Evolutionary conservation across 2,113 vertebrate genomes (phyloP), one percentile per base, ranked within the genome.

Genomic region (Martes martes): DNA sequence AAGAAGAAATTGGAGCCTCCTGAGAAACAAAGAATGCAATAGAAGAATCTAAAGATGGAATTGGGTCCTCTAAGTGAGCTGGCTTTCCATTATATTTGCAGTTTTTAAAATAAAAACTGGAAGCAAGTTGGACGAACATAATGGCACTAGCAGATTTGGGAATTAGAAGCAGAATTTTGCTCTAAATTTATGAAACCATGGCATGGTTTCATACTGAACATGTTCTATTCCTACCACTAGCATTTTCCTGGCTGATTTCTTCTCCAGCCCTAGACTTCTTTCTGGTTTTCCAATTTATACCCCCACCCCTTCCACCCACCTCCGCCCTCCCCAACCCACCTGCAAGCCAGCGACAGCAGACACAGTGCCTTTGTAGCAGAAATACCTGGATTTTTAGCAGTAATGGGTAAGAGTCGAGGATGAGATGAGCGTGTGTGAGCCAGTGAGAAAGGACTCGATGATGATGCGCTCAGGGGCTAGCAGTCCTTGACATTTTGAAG

Each of bases 41-140:
- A 23, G 71, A 95, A 88, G 52, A 91, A 82, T 79, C 39, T 74
- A 13, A 87, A 81, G 55, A 67, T 71, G 73, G 63, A 84, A 8
- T 26, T 28, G 47, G 45, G 9, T 52, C 47, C 52, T 92, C 88
- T 87, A 55, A 73, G 50, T 81, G 28, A 80, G 42, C 73, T 86
- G 45, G 45, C 36, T 90, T 67, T 74, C 73, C 23, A 19, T 87
- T 76, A 42, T 55, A 26, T 96, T 79, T 76, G 33, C 82, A 69
- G 47, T 39, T 89, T 97, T 88, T 50, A 76, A 93, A 93, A 92
- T 76, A 87, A 95, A 93, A 94, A 42, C 24, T 9, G 16, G 59
- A 74, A 91, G 26, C 39, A 45, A 67, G 82, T 80, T 94, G 57
- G 65, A 67, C 33, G 81, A 63, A 15, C 78, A 52, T 59, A 45